Base-by-base conservation (phyloP, 2,888 invertebrate genomes). In the Drosophila tripunctata region DNA sequence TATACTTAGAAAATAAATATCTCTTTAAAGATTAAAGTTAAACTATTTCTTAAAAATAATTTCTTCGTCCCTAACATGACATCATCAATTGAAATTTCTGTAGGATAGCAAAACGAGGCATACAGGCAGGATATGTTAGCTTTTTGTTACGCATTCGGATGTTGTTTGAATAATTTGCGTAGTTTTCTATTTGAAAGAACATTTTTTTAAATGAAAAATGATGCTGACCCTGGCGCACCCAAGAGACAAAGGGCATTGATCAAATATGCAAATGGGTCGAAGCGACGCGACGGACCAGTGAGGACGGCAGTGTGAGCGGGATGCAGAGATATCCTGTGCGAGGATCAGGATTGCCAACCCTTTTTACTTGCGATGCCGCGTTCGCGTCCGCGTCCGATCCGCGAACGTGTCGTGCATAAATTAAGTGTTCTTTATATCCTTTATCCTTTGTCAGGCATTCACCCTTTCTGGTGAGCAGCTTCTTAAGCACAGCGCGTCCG, bases 331-430 rank as follows among this genome's bases (percentile, higher is more conserved):
- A 86, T 87, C 84, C 87, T 69, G 75, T 56, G 44, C 24, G 48
- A 71, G 86, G 74, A 87, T 77, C 65, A 35, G n/a, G 33, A 62
- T 40, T 66, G 27, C 64, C 74, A 75, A 87, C 87, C 85, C 84
- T 70, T 72, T 75, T 15, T 10, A n/a, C n/a, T 48, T 44, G 27
- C 27, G 2, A 3, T 27, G 27, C 27, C n/a, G 45, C 31, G 51
- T n/a, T n/a, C n/a, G n/a, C n/a, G n/a, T n/a, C 40, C 41, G 65
- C 68, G 78, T 83, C 78, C 84, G 77, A 87, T 88, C 78, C 60
- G 71, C 71, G 76, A 67, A 80, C 87, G 88, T 84, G 89, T 86
- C 60, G 84, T 81, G 89, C 88, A 87, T 87, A 87, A 88, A 86
- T 87, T 87, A 88, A 58, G 66, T 43, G 51, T 78, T 68, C 69